Percentiles rank a stretch among this genome's conserved stretches.
phyloP scores from a whole-genome alignment of 2,797 vertebrate genomes.

The Coluber constrictor region DNA sequence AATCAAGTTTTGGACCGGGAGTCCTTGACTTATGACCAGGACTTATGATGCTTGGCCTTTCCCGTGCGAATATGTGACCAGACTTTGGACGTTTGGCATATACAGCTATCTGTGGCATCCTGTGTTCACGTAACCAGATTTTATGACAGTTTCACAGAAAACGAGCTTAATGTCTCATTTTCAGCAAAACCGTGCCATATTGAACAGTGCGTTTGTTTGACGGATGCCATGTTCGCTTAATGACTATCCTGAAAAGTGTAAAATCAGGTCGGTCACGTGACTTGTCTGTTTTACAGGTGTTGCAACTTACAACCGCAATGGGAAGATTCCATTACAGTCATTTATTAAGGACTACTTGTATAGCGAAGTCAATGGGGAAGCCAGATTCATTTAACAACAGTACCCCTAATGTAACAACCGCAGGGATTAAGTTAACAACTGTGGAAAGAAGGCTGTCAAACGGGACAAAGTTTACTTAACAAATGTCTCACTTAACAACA shows the following conservation, averaged over 20 bases:
- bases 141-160: no score
- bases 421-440: background rate
- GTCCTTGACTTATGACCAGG: background rate
- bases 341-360: background rate
- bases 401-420: no score
- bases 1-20: background rate
- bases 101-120: background rate
- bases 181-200: no score
- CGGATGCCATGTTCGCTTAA: background rate
- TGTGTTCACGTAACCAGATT: background rate
- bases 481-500: background rate
- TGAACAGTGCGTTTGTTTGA: no score
- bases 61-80: accelerated
- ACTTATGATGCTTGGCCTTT: background rate
- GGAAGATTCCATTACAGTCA: background rate
- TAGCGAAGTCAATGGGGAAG: background rate
- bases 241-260: background rate
- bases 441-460: background rate
- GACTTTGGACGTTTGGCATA: background rate
- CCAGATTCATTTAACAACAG: background rate
- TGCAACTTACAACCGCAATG: background rate
- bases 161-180: no score
- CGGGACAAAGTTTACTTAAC: background rate
- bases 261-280: background rate
- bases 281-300: background rate